Evolutionary conservation across 2,113 vertebrate species (phyloP).

Genomic region (Phocoena sinus): DNA sequence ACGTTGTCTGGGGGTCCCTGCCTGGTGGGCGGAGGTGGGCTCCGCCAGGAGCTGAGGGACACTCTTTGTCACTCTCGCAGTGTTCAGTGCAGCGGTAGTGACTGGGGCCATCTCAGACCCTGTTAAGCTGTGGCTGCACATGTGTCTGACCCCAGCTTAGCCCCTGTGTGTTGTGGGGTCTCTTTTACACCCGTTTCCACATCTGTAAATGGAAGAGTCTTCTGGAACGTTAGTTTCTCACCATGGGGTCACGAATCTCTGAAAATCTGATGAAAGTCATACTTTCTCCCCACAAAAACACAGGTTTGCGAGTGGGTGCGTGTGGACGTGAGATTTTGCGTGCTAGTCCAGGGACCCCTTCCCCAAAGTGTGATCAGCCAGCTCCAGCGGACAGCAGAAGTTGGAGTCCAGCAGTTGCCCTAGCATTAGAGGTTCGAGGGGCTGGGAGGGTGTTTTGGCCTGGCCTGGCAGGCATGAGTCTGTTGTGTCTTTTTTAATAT

Average conservation of each 20-base stretch:
- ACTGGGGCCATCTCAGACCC: not conserved
- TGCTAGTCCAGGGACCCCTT: not conserved
- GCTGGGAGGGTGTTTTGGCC: too few relatives aligned
- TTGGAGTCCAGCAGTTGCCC: fast-evolving
- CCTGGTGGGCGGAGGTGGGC: not conserved
- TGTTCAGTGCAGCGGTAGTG: not conserved
- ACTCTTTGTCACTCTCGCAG: fast-evolving
- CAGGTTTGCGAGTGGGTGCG: fast-evolving
- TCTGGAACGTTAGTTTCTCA: not conserved
- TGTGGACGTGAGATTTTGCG: not conserved
- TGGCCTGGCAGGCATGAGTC: not conserved
- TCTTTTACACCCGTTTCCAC: not conserved
- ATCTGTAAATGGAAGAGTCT: not conserved
- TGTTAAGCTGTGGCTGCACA: not conserved
- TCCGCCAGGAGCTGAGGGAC: too few relatives aligned
- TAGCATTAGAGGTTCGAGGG: not conserved
- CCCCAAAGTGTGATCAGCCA: fast-evolving
- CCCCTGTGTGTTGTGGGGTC: not conserved
- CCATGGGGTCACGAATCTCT: too few relatives aligned
- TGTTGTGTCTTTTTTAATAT: too few relatives aligned
- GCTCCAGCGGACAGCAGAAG: fast-evolving
- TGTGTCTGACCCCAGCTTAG: not conserved
- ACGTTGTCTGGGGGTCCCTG: not conserved
- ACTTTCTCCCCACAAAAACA: not conserved
- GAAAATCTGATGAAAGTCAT: not conserved